Base-by-base conservation (phyloP, 2,888 invertebrate genomes). In the Theretra japonica region DNA sequence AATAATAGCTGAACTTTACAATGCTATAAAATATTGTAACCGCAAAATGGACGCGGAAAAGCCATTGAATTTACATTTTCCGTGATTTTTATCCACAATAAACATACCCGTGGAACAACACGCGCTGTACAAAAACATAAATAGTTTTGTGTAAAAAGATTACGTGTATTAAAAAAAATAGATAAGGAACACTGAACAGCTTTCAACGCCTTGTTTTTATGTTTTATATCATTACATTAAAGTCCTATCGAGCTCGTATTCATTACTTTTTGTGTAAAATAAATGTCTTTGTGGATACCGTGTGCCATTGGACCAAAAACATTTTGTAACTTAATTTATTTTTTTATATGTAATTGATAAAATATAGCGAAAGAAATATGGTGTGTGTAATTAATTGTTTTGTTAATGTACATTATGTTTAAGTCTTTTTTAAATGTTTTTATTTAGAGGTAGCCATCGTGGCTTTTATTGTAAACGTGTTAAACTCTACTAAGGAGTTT, bases 1-100 rank as follows among this genome's bases (percentile, higher is more conserved):
- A 84, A 84, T 83, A 81, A 87, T 88, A 87, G 86, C 82, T 75
- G 80, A 76, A 82, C 76, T 84, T 88, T 83, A 86, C 84, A 81
- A 78, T 76, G 81, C 83, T 77, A 84, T 88, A 85, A 86, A 88
- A 84, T 82, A 76, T 80, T 80, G 79, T 75, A 76, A 82, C 83
- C 79, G 77, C 83, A 84, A 85, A 81, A 77, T 83, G 79, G 75
- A 75, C 73, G 72, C 23, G 41, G 41, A 41, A 41, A 33, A 17
- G 41, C 21, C 23, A 48, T 65, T 65, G 65, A 65, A 65, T 48
- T 23, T 48, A 65, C 65, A 65, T 65, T 65, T 65, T 65, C 48
- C 23, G 48, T 65, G 48, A 65, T 48, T 65, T 65, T 65, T 65
- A 65, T 48, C 30, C 60, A 60, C 6, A 15, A 60, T 33, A 62